Evolutionary conservation across 2,113 vertebrate genomes (phyloP).

Genomic region (Eupsittula cactorum): DNA sequence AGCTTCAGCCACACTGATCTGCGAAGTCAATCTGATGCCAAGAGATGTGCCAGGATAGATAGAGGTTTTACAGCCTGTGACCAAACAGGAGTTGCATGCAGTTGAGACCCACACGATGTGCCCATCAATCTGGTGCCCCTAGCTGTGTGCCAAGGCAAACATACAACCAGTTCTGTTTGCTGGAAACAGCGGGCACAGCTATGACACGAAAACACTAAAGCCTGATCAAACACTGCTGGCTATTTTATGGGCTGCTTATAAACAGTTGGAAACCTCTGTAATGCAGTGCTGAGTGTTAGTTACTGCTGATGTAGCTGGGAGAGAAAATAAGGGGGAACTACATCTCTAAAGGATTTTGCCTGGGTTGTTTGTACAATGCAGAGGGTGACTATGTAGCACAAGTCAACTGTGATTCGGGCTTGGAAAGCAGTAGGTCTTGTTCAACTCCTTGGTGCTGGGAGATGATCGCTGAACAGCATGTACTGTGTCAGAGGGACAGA

Average conservation of each 20-base stretch:
- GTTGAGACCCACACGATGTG: fast-evolving
- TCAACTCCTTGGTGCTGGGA: background rate
- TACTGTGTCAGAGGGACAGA: background rate
- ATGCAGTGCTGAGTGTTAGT: background rate
- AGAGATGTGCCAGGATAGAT: background rate
- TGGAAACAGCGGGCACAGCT: background rate
- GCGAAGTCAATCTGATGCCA: background rate
- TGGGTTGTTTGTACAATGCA: fast-evolving
- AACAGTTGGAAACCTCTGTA: background rate
- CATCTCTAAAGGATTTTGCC: background rate
- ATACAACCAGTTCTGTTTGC: background rate
- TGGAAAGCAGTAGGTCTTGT: background rate
- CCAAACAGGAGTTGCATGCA: fast-evolving
- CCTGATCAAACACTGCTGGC: background rate
- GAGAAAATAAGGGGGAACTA: background rate
- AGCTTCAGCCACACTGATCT: background rate
- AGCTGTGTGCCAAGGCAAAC: background rate
- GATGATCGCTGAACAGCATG: background rate
- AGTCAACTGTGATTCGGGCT: background rate
- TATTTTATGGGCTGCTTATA: background rate
- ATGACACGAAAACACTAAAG: fast-evolving
- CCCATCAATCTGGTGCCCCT: background rate
- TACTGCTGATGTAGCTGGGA: background rate
- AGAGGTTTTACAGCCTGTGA: background rate
- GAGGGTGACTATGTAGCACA: background rate